Evolutionary conservation across 2,113 vertebrate genomes (phyloP), one percentile per base, ranked within the genome.

Genomic region (Triplophysa siluroides): DNA sequence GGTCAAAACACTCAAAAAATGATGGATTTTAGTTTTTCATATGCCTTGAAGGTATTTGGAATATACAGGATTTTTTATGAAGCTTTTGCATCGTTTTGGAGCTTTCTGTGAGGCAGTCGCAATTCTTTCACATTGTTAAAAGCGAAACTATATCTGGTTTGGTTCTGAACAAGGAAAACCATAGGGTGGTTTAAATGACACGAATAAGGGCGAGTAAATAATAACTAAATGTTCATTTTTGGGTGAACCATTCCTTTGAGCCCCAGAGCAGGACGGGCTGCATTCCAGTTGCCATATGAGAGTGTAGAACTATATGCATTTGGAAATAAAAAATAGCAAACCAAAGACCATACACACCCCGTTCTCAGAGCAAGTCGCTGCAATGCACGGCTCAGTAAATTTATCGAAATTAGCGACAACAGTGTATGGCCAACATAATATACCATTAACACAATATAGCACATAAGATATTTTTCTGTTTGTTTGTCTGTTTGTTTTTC

Each of bases 341-440:
- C 95, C 96, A 98, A 97, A 97, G 95, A 97, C 72, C 58, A 56
- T 58, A 63, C 82, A 60, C 92, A 89, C 86, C 56, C 78, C 91
- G 89, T 91, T 91, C 89, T 93, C 88, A 93, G 88, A 92, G 91
- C 90, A 89, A 93, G 88, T 91, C 45, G 10, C 29, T n/a, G 61
- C 38, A 76, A 88, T 76, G 85, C 21, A 41, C 60, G 18, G 67
- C 52, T 74, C 47, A 87, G 76, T 58, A 43, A 54, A 58, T 56
- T 56, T 70, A 50, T 29, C 75, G n/a, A n/a, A 65, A 58, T 78
- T 73, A 70, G 69, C 54, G 56, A 47, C 54, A 47, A 24, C 24
- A 33, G 61, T 69, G 67, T 52, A 70, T 54, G 38, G 58, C 79
- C 69, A 75, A 78, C 58, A 64, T 58, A 68, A 70, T 3, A 3